Percentiles rank a stretch among this genome's conserved stretches.
These are phyloP conservation scores for Gymnocypris eckloni DNA, from an alignment of 2,797 vertebrate genomes.

Conservation along the genomic window DNA sequence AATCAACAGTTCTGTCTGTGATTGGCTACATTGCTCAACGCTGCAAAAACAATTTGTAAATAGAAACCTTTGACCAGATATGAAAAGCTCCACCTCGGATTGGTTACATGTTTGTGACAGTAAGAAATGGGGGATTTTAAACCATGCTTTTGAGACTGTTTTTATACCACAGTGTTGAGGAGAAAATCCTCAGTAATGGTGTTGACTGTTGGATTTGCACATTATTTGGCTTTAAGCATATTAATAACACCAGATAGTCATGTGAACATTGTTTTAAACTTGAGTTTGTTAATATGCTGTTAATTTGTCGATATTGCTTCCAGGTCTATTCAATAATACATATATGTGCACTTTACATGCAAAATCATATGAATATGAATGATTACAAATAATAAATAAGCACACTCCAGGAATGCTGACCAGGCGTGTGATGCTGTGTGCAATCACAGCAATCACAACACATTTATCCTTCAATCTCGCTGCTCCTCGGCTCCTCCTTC, in stretches of 20 bases:
- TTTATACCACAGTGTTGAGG: too few relatives aligned
- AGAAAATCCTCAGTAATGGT: too few relatives aligned
- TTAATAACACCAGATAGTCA: too few relatives aligned
- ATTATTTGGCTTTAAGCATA: too few relatives aligned
- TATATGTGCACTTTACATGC: background rate
- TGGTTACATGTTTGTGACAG: too few relatives aligned
- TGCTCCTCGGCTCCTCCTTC: constrained; percentile 37
- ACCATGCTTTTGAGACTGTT: too few relatives aligned
- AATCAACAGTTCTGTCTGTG: background rate
- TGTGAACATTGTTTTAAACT: too few relatives aligned
- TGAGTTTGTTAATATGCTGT: background rate
- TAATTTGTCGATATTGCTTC: background rate
- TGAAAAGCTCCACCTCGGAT: too few relatives aligned
- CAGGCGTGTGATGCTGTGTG: background rate
- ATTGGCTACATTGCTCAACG: background rate
- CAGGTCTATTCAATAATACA: background rate
- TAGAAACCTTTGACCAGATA: background rate
- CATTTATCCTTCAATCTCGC: constrained; percentile 21
- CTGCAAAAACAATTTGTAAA: too few relatives aligned
- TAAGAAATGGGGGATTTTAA: too few relatives aligned
- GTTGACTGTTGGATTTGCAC: too few relatives aligned
- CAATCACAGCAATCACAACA: background rate
- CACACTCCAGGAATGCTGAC: constrained; percentile 8
- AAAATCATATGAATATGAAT: background rate
- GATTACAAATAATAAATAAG: background rate